Evolutionary conservation across 2,797 vertebrate genomes (phyloP).

Genomic region (Manis pentadactyla): DNA sequence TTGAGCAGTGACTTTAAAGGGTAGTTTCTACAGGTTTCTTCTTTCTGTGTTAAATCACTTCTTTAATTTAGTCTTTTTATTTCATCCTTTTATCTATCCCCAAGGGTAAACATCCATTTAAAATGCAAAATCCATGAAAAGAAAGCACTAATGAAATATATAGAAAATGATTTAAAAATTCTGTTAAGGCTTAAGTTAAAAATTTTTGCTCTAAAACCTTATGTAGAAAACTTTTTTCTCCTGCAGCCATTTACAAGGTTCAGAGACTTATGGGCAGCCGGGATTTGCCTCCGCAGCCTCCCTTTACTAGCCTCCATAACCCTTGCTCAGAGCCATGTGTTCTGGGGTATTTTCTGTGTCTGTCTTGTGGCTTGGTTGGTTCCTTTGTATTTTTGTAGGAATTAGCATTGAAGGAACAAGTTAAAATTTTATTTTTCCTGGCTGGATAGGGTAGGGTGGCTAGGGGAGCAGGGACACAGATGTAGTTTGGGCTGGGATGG

Average conservation of each 20-base stretch:
- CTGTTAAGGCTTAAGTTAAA: constrained; percentile 35
- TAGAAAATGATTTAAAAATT: constrained; percentile 53
- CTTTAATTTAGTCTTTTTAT: constrained; percentile 60
- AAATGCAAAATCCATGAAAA: constrained; percentile 49
- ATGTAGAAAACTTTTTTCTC: neutral
- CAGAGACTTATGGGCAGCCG: neutral
- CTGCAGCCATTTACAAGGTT: neutral
- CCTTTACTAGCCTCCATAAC: neutral
- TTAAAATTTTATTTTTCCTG: neutral
- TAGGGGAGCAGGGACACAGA: neutral
- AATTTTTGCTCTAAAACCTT: neutral
- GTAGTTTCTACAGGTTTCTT: constrained; percentile 8
- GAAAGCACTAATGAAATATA: constrained; percentile 56
- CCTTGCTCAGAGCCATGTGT: neutral
- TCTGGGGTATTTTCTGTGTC: neutral
- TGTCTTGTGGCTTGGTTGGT: neutral
- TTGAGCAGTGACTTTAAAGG: constrained; percentile 20
- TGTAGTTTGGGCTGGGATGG: neutral
- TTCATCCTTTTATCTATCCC: constrained; percentile 54
- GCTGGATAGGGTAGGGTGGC: no score
- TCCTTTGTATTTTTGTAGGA: neutral
- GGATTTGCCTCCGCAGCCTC: neutral
- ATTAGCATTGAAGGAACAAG: neutral
- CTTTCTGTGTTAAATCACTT: constrained; percentile 21
- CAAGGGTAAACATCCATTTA: constrained; percentile 56